Percentiles rank a stretch among this genome's conserved stretches.
Conservation (phyloP, 37 sponge, comb jelly and placozoan genomes). For the Beroe forskalii region DNA sequence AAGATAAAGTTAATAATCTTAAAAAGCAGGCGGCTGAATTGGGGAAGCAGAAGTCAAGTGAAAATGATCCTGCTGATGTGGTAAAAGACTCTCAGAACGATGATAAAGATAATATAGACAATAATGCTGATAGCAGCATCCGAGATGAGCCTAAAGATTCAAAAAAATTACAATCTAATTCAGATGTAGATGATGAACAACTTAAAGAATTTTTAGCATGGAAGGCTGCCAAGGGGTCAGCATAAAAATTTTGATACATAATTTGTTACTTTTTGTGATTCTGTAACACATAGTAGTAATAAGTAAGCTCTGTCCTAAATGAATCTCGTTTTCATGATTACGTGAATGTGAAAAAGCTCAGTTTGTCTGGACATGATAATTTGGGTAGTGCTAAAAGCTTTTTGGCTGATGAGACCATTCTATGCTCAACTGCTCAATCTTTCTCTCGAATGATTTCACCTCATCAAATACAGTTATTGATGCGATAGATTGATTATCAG, state of each 20-base stretch:
- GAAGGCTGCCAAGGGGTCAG: conserved; percentile 36
- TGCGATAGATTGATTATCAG: too few species aligned
- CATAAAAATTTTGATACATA: background rate
- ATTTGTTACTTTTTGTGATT: too few species aligned
- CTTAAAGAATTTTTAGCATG: conserved; percentile 45
- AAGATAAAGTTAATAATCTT: background rate
- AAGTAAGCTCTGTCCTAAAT: too few species aligned
- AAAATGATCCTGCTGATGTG: background rate
- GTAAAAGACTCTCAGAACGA: background rate
- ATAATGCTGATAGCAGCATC: background rate
- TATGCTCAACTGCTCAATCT: too few species aligned
- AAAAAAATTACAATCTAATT: background rate
- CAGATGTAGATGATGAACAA: conserved; percentile 2
- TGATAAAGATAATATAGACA: background rate
- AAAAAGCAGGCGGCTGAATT: background rate
- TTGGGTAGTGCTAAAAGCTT: too few species aligned
- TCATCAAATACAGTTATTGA: too few species aligned
- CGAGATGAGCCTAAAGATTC: background rate
- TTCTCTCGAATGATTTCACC: too few species aligned
- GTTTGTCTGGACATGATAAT: too few species aligned
- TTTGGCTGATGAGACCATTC: too few species aligned
- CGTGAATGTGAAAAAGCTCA: too few species aligned
- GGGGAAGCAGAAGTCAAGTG: background rate
- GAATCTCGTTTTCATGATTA: too few species aligned
- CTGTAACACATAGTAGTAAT: too few species aligned